Evolutionary conservation across 1,140 invertebrate genomes (phyloP), one percentile per base, ranked within the genome.

Genomic region (Tetramorium alpestre): DNA sequence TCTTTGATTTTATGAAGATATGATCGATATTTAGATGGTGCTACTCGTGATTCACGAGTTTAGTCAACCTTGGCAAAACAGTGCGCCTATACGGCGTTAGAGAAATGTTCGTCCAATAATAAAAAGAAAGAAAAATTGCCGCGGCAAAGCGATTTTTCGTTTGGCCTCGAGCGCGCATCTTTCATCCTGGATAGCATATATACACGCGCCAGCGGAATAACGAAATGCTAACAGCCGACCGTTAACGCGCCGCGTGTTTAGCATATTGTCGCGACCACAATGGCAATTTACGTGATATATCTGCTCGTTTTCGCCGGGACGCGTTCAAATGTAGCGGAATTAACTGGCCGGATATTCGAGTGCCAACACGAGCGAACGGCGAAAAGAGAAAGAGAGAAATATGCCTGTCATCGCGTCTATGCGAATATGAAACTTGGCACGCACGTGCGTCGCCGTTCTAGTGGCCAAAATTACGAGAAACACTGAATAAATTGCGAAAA

Each of bases 241-340:
- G 85, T 87, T 69, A 85, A 44, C 65, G 65, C 18, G 44, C 54
- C 77, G 25, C 49, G 64, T 85, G 88, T 92, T 94, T 94, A 94
- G 92, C 94, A 93, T 94, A 94, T 94, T 94, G 94, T 94, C 94
- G 93, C 94, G 91, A 93, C 94, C 94, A 94, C 94, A 94, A 94
- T 94, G 93, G 94, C 94, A 94, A 95, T 95, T 95, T 94, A 91
- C 86, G 91, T 95, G 94, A 95, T 95, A 94, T 94, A 95, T 95
- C 89, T 94, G 87, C 84, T 91, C 92, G 90, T 91, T 90, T 69
- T 91, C 72, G 75, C 64, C 73, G 87, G 70, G 85, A 87, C 87
- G 88, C 91, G 92, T 93, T 94, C 91, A 95, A 95, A 95, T 95
- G 94, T 95, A 94, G 87, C 87, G 94, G 94, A 95, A 95, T 95